Evolutionary conservation across 1,140 invertebrate species (phyloP), one percentile per base, ranked within the genome.

Genomic region (Drosophila melanogaster): DNA sequence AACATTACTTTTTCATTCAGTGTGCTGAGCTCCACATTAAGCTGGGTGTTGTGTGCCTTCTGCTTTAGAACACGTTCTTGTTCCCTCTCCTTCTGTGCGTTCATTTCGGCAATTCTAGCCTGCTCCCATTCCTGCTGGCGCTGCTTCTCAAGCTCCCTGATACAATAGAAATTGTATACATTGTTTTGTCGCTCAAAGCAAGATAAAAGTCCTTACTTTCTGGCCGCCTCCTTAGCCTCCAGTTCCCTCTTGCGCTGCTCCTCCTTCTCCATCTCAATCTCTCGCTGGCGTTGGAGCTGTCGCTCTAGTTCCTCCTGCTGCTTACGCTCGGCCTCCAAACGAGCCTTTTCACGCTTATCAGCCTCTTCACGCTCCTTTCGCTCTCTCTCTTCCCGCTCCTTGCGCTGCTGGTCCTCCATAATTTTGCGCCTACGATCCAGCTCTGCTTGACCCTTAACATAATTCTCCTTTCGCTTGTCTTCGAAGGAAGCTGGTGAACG

Each of bases 401-500:
- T 92, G n/a, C 91, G 85, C 41, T 92, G 91, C 58, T 91, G 89
- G 50, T 92, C 91, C 60, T 92, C 98, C 96, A 60, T 96, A 92
- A 98, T 94, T 90, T 98, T 97, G 37, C 99, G 93, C 58, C 98
- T 93, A 65, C 97, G 93, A 90, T 99, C 98, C 46, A 99, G 93
- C 93, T 99, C 99, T 0, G 98, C 98, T 92, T 99, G 98, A 1
- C 99, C 99, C 91, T 98, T 98, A 61, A 99, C 98, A 93, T 98
- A 98, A 93, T 99, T 99, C 93, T 99, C 98, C 92, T 98, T 97
- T 19, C 98, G 94, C 92, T 98, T 97, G 92, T 99, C 98, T 92
- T 99, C 98, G 93, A 99, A 99, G 1, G 98, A 97, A 56, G 95
- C 96, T 95, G 12, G 7, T 19, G 8, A 90, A 30, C 67, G 26